phyloP scores from a whole-genome alignment of 2,888 invertebrate genomes.

The Cheilosia variabilis region DNA sequence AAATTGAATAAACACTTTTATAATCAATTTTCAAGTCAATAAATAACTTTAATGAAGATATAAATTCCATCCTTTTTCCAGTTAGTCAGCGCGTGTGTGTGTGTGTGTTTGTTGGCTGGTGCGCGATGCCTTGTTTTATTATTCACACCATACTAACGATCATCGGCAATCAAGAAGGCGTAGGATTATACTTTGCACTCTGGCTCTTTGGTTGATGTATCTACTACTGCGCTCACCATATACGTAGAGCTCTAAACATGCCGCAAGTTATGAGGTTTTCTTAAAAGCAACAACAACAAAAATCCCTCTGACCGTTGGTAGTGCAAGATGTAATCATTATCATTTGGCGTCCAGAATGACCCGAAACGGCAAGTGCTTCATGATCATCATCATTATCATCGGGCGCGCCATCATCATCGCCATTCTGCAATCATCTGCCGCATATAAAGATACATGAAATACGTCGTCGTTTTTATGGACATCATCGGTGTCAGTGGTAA shows the following conservation, averaged over 20 bases:
- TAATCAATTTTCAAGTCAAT: slow-evolving; percentile 83
- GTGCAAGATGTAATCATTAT: slow-evolving; percentile 58
- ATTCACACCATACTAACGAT: slow-evolving; percentile 71
- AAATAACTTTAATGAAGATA: slow-evolving; percentile 83
- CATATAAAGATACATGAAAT: slow-evolving; percentile 71
- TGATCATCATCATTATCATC: slow-evolving; percentile 53
- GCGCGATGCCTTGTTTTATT: slow-evolving; percentile 60
- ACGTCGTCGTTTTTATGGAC: slow-evolving; percentile 51
- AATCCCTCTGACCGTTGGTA: slow-evolving; percentile 20
- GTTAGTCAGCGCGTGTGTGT: slow-evolving; percentile 9
- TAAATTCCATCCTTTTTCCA: slow-evolving; percentile 77
- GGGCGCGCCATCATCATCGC: slow-evolving; percentile 36
- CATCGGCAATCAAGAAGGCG: slow-evolving; percentile 70
- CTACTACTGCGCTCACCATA: slow-evolving; percentile 20
- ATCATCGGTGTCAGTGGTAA: slow-evolving; percentile 70
- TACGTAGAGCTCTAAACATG: slow-evolving; percentile 38
- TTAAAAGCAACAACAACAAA: slow-evolving; percentile 43
- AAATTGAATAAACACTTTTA: slow-evolving; percentile 77
- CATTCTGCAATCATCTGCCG: slow-evolving; percentile 68
- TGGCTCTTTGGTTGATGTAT: slow-evolving; percentile 60
- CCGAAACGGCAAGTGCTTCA: slow-evolving; percentile 62
- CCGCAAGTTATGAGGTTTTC: slow-evolving; percentile 59
- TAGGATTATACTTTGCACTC: slow-evolving; percentile 63
- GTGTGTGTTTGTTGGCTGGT: slow-evolving; percentile 6
- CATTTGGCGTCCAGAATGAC: slow-evolving; percentile 63